Base-by-base conservation (phyloP, 2,888 invertebrate genomes). In the Caenorhabditis sp. region DNA sequence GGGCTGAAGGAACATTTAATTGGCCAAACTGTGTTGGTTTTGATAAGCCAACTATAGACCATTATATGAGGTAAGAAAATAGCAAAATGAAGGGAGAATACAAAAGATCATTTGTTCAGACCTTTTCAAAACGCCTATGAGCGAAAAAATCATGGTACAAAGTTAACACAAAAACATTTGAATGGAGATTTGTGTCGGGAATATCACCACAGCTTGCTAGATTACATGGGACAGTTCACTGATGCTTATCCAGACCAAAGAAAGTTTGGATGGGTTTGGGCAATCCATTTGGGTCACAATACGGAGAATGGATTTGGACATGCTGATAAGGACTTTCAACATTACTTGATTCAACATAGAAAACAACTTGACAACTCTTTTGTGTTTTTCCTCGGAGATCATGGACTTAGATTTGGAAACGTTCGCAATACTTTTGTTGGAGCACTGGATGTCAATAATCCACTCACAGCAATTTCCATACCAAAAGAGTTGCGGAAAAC, bases 11-110 rank as follows among this genome's bases (percentile, higher is more conserved):
- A 8, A 84, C 84, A 3, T 80, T 88, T 62, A 88, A 88, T 61
- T 88, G 85, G 83, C 86, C 85, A 22, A 71, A 71, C n/a, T 89
- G 89, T 58, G 62, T 69, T 24, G 89, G 88, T 1, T 89, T 88
- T 56, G 70, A 79, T 18, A 70, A 83, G 22, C 81, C 69, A 22
- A 87, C 87, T 1, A 76, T 78, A 5, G 85, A 87, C 37, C 89
- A 89, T 79, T 84, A 85, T 69, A 87, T 88, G 88, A 74, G 85
- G 76, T 84, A 37, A 18, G 64, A 53, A 56, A 67, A 64, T 11
- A 37, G n/a, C 32, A 32, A 32, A 9, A 32, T 32, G 32, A n/a
- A n/a, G n/a, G n/a, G n/a, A n/a, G n/a, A n/a, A n/a, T n/a, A n/a
- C n/a, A 18, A 15, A 26, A 5, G 40, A 32, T 40, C 13, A 2